Evolutionary conservation across 2,113 vertebrate genomes (phyloP).

Genomic region (Tragelaphus scriptus): DNA sequence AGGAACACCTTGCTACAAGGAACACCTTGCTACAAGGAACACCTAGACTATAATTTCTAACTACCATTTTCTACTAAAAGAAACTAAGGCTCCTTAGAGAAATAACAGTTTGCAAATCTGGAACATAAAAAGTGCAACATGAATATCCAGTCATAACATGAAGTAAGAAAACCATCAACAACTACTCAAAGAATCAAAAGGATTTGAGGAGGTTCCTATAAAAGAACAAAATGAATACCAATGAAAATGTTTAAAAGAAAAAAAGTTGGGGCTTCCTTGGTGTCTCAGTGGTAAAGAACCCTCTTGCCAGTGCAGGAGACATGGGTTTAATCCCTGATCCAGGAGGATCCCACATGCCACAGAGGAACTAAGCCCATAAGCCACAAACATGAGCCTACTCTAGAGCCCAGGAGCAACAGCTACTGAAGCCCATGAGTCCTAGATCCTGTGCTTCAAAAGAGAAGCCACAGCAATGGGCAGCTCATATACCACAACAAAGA

Average conservation of each 20-base stretch:
- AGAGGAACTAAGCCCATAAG: not conserved
- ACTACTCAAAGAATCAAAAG: constrained; percentile 11
- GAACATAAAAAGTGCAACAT: not conserved
- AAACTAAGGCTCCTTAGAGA: not conserved
- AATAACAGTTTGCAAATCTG: not conserved
- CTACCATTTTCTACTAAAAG: not conserved
- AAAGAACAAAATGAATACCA: not conserved
- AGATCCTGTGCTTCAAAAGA: not conserved
- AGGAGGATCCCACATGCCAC: not conserved
- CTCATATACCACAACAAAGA: not conserved
- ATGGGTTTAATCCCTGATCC: not conserved
- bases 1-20: not conserved
- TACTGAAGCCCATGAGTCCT: not conserved
- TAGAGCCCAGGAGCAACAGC: not conserved
- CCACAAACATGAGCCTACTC: not conserved
- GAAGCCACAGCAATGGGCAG: not conserved
- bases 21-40: not conserved
- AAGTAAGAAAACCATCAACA: not conserved
- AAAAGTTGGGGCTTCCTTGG: not conserved
- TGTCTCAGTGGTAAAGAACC: not conserved
- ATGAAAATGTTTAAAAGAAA: not conserved
- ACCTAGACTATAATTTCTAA: not conserved
- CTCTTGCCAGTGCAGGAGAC: not conserved
- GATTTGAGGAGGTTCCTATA: not conserved
- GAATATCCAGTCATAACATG: not conserved